Base-by-base conservation (phyloP, 1,140 invertebrate genomes). In the Aethina tumida region DNA sequence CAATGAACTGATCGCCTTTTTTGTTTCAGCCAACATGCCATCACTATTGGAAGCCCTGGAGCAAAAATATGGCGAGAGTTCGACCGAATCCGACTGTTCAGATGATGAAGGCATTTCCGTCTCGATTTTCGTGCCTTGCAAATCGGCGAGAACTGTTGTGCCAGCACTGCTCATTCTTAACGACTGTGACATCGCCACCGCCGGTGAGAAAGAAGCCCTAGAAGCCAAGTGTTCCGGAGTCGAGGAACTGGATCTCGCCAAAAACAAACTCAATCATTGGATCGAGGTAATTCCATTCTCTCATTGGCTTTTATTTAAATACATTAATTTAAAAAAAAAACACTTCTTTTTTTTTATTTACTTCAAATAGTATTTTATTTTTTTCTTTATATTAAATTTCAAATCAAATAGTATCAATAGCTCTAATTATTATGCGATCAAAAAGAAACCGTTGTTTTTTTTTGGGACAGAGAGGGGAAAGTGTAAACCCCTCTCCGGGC, bases 151-250 rank as follows among this genome's bases (percentile, higher is more conserved):
- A 22, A 68, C 73, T 43, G 69, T 75, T 50, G 81, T 92, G 31
- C 88, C 88, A 5, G 78, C 83, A 0, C 65, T 88, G n/a, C 64
- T 93, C 32, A 85, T 89, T 25, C 69, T 92, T n/a, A 88, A 90
- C 51, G 84, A 88, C 56, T 88, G 84, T 60, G 81, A 86, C 58
- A 91, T 92, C 43, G 79, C 85, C 43, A 79, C 75, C 42, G 85
- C 84, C 26, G 89, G 89, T n/a, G 81, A 84, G 54, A 77, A 80
- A 12, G 69, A 75, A 21, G 75, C 78, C 32, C 65, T 94, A 14
- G 72, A 77, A 19, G 77, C 78, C 39, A 85, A 90, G 60, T 94
- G 89, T 59, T 74, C 77, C 25, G 75, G 80, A 44, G 89, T 94
- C 2, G 77, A 84, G 48, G 89, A 94, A 65, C 68, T 95, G 27